phyloP scores from a whole-genome alignment of 2,888 invertebrate species.

The Germaria angustata region DNA sequence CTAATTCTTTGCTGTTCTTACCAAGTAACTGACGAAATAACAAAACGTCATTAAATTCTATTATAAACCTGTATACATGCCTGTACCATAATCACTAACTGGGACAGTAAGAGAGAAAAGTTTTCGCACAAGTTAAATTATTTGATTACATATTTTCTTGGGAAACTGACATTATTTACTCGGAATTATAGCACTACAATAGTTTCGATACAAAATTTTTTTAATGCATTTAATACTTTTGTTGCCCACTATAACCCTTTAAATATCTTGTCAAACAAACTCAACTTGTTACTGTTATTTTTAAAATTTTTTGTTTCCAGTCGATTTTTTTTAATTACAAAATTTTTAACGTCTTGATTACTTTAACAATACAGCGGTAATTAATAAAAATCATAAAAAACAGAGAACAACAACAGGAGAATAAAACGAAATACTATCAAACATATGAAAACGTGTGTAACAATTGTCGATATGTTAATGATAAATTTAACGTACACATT shows the following conservation, averaged over 20 bases:
- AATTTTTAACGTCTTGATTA: constrained; percentile 51
- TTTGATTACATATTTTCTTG: not conserved
- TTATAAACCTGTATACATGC: constrained; percentile 29
- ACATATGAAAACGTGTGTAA: constrained; percentile 20
- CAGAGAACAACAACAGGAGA: constrained; percentile 8
- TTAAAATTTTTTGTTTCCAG: not conserved
- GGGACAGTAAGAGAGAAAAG: not conserved
- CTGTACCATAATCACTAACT: not conserved
- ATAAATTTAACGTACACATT: constrained; percentile 36
- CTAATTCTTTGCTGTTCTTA: constrained; percentile 54
- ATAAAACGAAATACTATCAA: constrained; percentile 2
- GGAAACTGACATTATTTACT: too few relatives aligned
- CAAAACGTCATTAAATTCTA: constrained; percentile 43
- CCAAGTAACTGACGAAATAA: constrained; percentile 42
- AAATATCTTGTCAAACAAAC: constrained; percentile 2
- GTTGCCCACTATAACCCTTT: not conserved
- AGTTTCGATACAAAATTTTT: too few relatives aligned
- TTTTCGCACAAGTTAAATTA: not conserved
- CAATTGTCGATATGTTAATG: constrained; percentile 46
- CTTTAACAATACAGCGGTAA: constrained; percentile 56
- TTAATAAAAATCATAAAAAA: constrained; percentile 54
- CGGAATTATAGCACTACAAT: too few relatives aligned
- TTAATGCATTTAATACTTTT: too few relatives aligned
- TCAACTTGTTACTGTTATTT: constrained; percentile 27
- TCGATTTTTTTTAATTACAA: constrained; percentile 38